phyloP scores from a whole-genome alignment of 2,797 vertebrate species.

The Gambelia wislizenii region DNA sequence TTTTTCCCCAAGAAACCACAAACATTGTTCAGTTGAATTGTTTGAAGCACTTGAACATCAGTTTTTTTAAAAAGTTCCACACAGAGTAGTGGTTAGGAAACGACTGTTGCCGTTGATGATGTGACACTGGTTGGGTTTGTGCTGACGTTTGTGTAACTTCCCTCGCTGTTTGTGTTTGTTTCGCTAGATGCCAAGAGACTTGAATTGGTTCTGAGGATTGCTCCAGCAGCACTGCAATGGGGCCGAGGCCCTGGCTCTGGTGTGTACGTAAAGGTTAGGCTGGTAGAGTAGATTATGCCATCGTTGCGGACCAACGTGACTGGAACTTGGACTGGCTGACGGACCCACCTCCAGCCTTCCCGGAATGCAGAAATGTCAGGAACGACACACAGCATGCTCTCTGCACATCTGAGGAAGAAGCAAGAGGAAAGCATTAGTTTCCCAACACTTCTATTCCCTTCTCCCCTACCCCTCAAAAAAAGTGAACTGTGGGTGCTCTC shows the following conservation, averaged over 20 bases:
- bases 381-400: slow-evolving; percentile 98
- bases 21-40: slow-evolving; percentile 79
- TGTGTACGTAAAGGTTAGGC: slow-evolving; percentile 99
- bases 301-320: slow-evolving; percentile 98
- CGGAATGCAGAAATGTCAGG: slow-evolving; percentile 99
- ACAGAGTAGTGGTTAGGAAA: slow-evolving; percentile 91
- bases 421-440: slow-evolving; percentile 24
- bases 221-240: slow-evolving; percentile 97
- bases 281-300: slow-evolving; percentile 99
- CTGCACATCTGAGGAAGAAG: slow-evolving; percentile 87
- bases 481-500: not conserved
- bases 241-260: slow-evolving; percentile 97
- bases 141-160: slow-evolving; percentile 84
- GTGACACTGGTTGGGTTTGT: slow-evolving; percentile 92
- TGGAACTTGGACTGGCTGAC: slow-evolving; percentile 98
- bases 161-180: slow-evolving; percentile 83
- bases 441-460: not conserved
- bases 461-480: too few relatives aligned
- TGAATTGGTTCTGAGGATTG: slow-evolving; percentile 92
- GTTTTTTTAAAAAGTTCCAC: slow-evolving; percentile 76
- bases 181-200: slow-evolving; percentile 88
- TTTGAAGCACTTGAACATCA: slow-evolving; percentile 87
- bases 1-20: slow-evolving; percentile 86
- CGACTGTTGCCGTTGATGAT: slow-evolving; percentile 90
- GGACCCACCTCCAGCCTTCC: slow-evolving; percentile 99